Evolutionary conservation across 2,797 vertebrate genomes (phyloP).

Genomic region (Sebastes paucispinis): DNA sequence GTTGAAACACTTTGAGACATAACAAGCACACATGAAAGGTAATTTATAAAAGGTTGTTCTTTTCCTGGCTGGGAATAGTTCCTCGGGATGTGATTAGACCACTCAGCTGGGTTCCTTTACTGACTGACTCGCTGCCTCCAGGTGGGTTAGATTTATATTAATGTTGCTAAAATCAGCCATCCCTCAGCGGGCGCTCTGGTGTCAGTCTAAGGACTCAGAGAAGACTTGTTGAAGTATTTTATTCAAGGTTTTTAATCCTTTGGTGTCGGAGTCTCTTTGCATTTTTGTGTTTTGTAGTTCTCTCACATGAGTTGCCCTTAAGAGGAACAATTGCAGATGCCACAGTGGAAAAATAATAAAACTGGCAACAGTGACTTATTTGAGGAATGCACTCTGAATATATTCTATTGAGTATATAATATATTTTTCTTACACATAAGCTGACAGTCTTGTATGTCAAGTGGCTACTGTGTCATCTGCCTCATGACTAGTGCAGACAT

Average conservation of each 20-base stretch:
- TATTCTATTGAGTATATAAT: not conserved
- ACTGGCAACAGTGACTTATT: not conserved
- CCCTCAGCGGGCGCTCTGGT: slow-evolving; percentile 17
- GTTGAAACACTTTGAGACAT: slow-evolving; percentile 19
- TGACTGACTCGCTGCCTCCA: slow-evolving; percentile 46
- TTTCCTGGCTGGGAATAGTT: slow-evolving; percentile 11
- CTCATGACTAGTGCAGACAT: not conserved
- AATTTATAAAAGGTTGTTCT: slow-evolving; percentile 10
- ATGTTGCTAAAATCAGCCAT: slow-evolving; percentile 46
- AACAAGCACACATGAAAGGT: slow-evolving; percentile 24
- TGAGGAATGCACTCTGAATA: not conserved
- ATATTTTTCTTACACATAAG: not conserved
- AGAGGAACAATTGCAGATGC: not conserved
- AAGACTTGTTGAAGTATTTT: slow-evolving; percentile 4
- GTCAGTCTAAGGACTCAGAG: slow-evolving; percentile 3
- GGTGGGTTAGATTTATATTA: slow-evolving; percentile 54
- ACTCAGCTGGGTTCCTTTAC: slow-evolving; percentile 32
- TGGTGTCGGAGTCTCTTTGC: not conserved
- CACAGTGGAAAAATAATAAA: not conserved
- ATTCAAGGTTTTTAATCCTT: not conserved
- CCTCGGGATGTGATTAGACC: slow-evolving; percentile 51
- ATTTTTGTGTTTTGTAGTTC: not conserved
- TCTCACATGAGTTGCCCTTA: not conserved
- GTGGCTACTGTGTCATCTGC: not conserved
- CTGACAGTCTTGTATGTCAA: not conserved